phyloP scores from a whole-genome alignment of 2,888 invertebrate species.

The Eurois occulta region DNA sequence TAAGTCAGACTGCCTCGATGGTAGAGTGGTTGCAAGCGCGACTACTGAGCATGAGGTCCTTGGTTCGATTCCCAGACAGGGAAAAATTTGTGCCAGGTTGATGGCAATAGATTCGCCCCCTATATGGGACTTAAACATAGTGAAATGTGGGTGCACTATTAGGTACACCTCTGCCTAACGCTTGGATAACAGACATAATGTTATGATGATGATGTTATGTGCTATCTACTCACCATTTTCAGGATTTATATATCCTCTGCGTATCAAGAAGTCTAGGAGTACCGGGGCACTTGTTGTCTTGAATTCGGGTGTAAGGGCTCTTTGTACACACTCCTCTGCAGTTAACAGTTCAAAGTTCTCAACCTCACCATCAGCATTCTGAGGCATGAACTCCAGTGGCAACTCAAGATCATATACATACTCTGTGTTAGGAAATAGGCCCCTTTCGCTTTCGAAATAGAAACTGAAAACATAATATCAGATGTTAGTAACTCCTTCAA shows the following conservation, averaged over 20 bases:
- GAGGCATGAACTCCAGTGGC: slow-evolving; percentile 97
- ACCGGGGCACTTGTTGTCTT: slow-evolving; percentile 98
- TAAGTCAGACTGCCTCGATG: not conserved
- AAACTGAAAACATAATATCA: slow-evolving; percentile 90
- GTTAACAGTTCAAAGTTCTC: slow-evolving; percentile 97
- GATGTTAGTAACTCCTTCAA: not conserved
- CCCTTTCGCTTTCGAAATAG: slow-evolving; percentile 97
- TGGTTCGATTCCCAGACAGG: not conserved
- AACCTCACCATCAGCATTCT: slow-evolving; percentile 98
- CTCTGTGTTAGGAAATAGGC: slow-evolving; percentile 98
- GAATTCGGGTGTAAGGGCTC: slow-evolving; percentile 95
- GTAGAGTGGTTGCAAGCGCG: not conserved
- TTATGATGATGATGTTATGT: too few species aligned
- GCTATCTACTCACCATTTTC: slow-evolving; percentile 96
- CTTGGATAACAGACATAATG: not conserved
- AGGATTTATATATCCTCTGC: slow-evolving; percentile 96
- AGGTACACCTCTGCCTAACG: not conserved
- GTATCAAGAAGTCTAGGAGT: slow-evolving; percentile 97
- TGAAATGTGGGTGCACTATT: not conserved
- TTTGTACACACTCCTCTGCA: slow-evolving; percentile 95
- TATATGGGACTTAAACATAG: not conserved
- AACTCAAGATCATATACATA: slow-evolving; percentile 98
- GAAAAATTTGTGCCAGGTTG: not conserved
- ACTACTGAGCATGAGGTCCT: not conserved
- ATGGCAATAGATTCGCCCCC: not conserved